Conservation (phyloP, 2,797 vertebrate species). For the Pelochelys cantorii region DNA sequence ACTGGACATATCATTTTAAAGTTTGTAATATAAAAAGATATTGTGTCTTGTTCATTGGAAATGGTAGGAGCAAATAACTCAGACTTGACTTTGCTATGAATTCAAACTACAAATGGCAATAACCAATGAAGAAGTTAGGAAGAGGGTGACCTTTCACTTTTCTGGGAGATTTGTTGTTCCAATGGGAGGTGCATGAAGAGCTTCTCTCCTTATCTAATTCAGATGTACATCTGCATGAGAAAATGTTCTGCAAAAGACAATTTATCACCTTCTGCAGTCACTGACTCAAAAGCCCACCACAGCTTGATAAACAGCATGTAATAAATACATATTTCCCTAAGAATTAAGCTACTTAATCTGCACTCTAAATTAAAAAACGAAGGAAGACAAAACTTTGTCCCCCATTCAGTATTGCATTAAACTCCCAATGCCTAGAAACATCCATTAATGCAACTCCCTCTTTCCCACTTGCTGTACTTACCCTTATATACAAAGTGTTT, state of each 20-base stretch:
- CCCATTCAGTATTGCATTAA: neutral
- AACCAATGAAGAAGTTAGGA: no score
- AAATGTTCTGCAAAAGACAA: neutral
- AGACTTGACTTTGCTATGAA: conserved; percentile 1
- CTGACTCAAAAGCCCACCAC: neutral
- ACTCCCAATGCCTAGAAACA: neutral
- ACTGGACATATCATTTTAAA: neutral
- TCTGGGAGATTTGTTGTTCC: neutral
- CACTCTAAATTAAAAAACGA: conserved; percentile 37
- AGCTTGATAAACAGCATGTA: neutral
- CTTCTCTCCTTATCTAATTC: neutral
- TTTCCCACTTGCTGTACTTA: neutral
- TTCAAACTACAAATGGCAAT: no score
- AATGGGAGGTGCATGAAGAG: neutral
- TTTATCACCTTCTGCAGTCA: neutral
- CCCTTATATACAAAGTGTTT: neutral
- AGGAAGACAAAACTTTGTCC: neutral
- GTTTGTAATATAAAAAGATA: neutral
- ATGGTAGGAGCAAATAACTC: neutral
- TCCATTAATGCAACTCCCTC: neutral
- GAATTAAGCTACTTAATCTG: neutral
- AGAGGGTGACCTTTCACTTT: conserved; percentile 18
- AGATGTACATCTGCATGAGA: fast-evolving
- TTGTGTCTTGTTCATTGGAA: neutral
- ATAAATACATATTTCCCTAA: neutral